A percentile compares a stretch with the other conserved stretches of the same genome.
phyloP scores from a whole-genome alignment of 2,797 vertebrate species.

The Rhinophrynus dorsalis region DNA sequence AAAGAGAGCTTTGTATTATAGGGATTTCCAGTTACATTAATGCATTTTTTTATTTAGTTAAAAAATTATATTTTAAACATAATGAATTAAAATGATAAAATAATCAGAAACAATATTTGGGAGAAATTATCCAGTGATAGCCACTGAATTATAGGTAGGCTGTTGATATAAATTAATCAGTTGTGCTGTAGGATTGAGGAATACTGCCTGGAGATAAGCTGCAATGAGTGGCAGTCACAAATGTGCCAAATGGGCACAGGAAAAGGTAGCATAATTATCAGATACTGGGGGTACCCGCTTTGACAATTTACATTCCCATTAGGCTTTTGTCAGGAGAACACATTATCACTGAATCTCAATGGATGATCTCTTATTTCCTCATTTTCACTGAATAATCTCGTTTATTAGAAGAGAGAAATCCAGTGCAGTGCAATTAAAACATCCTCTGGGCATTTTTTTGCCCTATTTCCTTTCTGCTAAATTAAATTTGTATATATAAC shows the following conservation, averaged over 20 bases:
- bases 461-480: neutral
- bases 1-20: no score
- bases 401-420: slow-evolving; percentile 58
- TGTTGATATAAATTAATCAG: no score
- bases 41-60: no score
- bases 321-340: slow-evolving; percentile 52
- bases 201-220: neutral
- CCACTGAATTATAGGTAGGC: no score
- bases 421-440: slow-evolving; percentile 16
- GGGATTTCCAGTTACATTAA: slow-evolving; percentile 58
- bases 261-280: slow-evolving; percentile 17
- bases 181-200: slow-evolving; percentile 29
- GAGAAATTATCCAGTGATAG: no score
- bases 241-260: slow-evolving; percentile 37
- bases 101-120: no score
- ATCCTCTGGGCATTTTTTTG: neutral
- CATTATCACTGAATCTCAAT: slow-evolving; percentile 55
- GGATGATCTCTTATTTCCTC: slow-evolving; percentile 50
- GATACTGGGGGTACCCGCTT: slow-evolving; percentile 37
- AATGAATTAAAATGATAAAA: no score
- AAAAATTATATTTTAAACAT: no score
- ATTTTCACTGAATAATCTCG: slow-evolving; percentile 62
- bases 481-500: neutral
- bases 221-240: slow-evolving; percentile 10
- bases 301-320: slow-evolving; percentile 50